These are phyloP conservation scores for Eupsilia transversa DNA, from an alignment of 2,888 invertebrate species.

Conservation along the genomic window DNA sequence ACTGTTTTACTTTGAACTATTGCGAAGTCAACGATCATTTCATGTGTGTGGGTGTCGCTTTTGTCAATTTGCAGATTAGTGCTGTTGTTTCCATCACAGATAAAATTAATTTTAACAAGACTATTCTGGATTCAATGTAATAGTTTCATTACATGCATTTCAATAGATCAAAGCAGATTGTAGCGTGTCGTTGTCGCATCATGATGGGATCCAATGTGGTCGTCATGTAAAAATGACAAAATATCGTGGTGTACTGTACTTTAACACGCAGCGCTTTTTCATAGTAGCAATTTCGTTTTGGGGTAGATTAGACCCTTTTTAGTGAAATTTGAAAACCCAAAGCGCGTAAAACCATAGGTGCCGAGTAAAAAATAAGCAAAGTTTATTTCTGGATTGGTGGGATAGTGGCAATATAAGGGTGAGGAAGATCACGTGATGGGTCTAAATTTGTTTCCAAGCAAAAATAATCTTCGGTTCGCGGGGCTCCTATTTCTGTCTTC, in stretches of 20 bases:
- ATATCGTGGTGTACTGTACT: not conserved
- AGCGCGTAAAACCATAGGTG: not conserved
- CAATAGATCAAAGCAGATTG: not conserved
- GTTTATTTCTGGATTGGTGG: not conserved
- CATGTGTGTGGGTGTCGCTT: constrained; percentile 27
- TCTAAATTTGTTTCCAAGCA: not conserved
- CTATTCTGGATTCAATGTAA: not conserved
- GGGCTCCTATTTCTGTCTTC: too few relatives aligned
- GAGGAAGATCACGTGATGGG: not conserved
- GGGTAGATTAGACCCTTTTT: fast-evolving
- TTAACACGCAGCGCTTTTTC: not conserved
- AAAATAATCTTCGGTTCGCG: too few relatives aligned
- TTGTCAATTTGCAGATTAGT: constrained; percentile 25
- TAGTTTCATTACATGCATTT: not conserved
- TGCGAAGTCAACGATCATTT: constrained; percentile 17
- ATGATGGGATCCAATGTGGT: not conserved
- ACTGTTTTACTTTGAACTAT: constrained; percentile 42
- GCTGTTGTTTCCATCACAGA: constrained; percentile 8
- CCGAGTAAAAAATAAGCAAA: not conserved
- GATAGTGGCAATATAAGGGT: not conserved
- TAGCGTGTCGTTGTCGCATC: not conserved
- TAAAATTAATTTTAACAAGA: not conserved
- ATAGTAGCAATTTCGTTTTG: not conserved
- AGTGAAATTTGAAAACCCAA: not conserved
- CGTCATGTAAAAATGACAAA: too few relatives aligned